Base-by-base conservation (phyloP, 2,797 vertebrate species). In the Miichthys miiuy region DNA sequence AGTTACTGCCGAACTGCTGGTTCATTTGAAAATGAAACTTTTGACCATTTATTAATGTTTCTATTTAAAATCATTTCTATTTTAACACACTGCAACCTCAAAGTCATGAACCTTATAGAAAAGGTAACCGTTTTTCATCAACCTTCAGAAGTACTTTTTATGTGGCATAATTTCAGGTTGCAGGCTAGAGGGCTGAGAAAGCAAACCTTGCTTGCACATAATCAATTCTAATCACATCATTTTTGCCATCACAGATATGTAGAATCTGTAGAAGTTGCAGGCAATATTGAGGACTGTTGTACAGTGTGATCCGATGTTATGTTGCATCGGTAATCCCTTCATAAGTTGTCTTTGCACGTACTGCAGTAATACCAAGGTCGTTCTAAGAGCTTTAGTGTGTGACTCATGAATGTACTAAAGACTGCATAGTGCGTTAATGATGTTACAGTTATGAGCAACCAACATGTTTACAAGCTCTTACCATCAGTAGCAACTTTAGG, bases 381-480 rank as follows among this genome's bases (percentile, higher is more conserved):
- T 5, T 4, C 3, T 48, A 51, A 46, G 38, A 72, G 41, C 25
- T 64, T 55, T 48, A n/a, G 27, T 42, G 52, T 30, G 55, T 67
- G 46, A 74, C 20, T 56, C 61, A 25, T 57, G 23, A 56, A 27
- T 56, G 51, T 30, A 56, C 51, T 38, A 25, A 34, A 55, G 51
- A 57, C 52, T 38, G 20, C 72, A 48, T 41, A 52, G 12, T 60
- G 54, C 0, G 23, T 42, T 75, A 44, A 68, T 44, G 38, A 30
- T 20, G 47, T 7, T 34, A 18, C 56, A 52, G 38, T 52, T 46
- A 41, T 25, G 62, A 66, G 30, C 27, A 50, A 50, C 54, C 44
- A 68, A 46, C 23, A 52, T 44, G 34, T 68, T 68, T 68, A 68
- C 38, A 13, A 62, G 65, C 25, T 46, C 34, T 61, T 17, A 23